Evolutionary conservation across 1,140 invertebrate species (phyloP).

Genomic region (Brachionus paranguensis): DNA sequence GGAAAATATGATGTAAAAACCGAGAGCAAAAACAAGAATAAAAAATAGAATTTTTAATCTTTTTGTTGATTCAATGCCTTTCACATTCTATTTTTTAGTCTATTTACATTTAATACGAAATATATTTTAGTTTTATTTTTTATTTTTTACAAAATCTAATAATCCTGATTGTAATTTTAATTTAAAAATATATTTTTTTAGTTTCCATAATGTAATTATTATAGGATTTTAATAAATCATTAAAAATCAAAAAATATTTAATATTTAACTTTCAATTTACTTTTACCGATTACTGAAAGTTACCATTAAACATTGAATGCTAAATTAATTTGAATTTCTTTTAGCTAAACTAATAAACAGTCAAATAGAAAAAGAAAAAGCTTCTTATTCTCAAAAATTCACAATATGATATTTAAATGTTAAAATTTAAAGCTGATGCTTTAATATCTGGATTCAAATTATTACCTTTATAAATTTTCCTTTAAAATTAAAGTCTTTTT

Average conservation of each 20-base stretch:
- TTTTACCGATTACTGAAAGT: neutral
- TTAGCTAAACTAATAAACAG: neutral
- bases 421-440: neutral
- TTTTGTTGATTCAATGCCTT: neutral
- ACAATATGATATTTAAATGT: too few species aligned
- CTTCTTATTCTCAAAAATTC: neutral
- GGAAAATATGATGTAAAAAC: constrained; percentile 22
- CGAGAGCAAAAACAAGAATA: neutral
- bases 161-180: neutral
- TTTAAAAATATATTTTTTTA: neutral
- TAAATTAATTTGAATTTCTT: neutral
- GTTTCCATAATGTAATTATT: neutral
- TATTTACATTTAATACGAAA: neutral
- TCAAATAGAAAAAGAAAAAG: neutral
- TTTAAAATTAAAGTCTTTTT: neutral
- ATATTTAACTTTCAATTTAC: too few species aligned
- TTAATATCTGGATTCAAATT: neutral
- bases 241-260: neutral
- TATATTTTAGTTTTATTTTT: neutral
- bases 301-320: neutral
- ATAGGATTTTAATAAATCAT: neutral
- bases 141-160: neutral
- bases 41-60: neutral
- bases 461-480: neutral
- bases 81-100: neutral